phyloP scores from a whole-genome alignment of 2,888 invertebrate species.

The Sabatieria punctata region DNA sequence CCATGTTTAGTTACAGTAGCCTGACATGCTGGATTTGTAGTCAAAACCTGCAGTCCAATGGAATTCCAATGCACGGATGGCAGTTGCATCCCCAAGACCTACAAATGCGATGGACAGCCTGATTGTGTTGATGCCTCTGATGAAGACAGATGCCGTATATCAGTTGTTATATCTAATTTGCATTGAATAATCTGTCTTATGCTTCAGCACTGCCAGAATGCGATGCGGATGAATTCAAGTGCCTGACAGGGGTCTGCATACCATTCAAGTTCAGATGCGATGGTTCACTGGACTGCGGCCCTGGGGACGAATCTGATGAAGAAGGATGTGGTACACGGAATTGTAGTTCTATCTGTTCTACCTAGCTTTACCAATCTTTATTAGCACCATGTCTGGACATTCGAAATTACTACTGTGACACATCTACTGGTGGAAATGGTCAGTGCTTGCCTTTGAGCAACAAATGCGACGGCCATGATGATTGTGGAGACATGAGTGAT shows the following conservation, averaged over 20 bases:
- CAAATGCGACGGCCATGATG: constrained; percentile 10
- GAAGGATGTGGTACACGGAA: constrained; percentile 5
- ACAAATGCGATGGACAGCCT: constrained; percentile 4
- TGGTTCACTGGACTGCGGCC: constrained; percentile 8
- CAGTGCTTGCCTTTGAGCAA: constrained; percentile 3
- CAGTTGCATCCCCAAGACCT: constrained; percentile 2
- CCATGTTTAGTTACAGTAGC: no score
- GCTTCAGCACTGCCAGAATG: constrained; percentile 5
- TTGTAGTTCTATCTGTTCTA: neutral
- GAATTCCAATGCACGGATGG: constrained; percentile 5
- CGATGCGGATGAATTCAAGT: constrained; percentile 5
- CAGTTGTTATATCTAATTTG: neutral
- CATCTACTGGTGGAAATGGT: neutral
- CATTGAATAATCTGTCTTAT: no score
- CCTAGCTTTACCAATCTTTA: neutral
- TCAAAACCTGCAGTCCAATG: neutral
- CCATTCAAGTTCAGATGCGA: constrained; percentile 7
- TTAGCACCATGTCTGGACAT: constrained; percentile 2
- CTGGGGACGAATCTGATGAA: constrained; percentile 8
- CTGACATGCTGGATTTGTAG: no score
- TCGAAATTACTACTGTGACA: constrained; percentile 5
- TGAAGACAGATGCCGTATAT: constrained; percentile 5
- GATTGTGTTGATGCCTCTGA: constrained; percentile 7
- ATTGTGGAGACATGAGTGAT: constrained; percentile 10
- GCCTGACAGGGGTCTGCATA: constrained; percentile 8